Evolutionary conservation across 2,888 invertebrate species (phyloP).

Genomic region (Ditula angustiorana): DNA sequence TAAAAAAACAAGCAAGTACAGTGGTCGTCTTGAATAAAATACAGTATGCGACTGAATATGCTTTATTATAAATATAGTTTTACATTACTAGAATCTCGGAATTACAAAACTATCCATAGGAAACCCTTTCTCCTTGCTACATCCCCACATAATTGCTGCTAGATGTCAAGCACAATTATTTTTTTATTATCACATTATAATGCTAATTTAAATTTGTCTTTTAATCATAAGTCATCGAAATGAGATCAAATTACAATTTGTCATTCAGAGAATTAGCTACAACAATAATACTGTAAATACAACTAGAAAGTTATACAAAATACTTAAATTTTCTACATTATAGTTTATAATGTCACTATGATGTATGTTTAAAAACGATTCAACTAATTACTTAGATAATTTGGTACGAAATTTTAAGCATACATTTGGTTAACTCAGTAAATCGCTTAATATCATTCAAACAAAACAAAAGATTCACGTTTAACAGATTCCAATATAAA

Average conservation of each 20-base stretch:
- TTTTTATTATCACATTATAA: conserved; percentile 46
- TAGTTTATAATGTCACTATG: conserved; percentile 6
- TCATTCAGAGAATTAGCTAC: conserved; percentile 45
- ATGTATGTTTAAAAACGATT: conserved; percentile 48
- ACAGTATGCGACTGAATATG: conserved; percentile 76
- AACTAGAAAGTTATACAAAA: conserved; percentile 60
- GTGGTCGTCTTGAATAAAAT: conserved; percentile 73
- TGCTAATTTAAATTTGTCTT: conserved; percentile 49
- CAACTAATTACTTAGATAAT: conserved; percentile 21
- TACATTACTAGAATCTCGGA: conserved; percentile 72
- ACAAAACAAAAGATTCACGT: conserved; percentile 19
- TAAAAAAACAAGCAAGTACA: conserved; percentile 63
- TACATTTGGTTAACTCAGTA: conserved; percentile 4
- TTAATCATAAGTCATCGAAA: conserved; percentile 41
- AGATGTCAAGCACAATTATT: conserved; percentile 54
- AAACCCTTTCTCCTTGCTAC: conserved; percentile 48
- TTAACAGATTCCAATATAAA: conserved; percentile 40
- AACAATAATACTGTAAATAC: conserved; percentile 54
- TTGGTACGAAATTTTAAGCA: conserved; percentile 7
- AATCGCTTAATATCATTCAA: background rate
- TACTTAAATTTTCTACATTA: conserved; percentile 48
- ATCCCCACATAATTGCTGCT: conserved; percentile 52
- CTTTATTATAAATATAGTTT: conserved; percentile 82
- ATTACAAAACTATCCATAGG: conserved; percentile 73
- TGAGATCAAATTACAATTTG: conserved; percentile 59